Evolutionary conservation across 1,140 invertebrate genomes (phyloP).

Genomic region (Drosophila ogumai): DNA sequence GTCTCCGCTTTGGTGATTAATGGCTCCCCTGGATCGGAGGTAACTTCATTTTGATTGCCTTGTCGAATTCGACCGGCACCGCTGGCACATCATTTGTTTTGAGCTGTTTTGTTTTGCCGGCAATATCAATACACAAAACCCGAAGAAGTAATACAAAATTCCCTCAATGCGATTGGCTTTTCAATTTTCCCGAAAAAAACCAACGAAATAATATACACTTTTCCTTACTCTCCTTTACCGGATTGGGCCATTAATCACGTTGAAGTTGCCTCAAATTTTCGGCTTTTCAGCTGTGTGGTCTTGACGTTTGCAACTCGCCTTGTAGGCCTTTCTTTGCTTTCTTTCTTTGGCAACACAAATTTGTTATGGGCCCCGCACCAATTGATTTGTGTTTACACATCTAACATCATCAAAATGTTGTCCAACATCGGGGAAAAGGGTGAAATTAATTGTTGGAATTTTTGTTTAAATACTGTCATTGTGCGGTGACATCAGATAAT

Average conservation of each 20-base stretch:
- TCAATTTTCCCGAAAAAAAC: conserved; percentile 58
- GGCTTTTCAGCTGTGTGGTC: conserved; percentile 41
- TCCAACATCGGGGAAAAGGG: conserved; percentile 16
- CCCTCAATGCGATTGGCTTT: conserved; percentile 62
- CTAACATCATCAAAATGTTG: conserved; percentile 42
- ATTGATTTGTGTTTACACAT: conserved; percentile 58
- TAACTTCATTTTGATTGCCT: conserved; percentile 79
- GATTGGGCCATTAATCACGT: conserved; percentile 48
- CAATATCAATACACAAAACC: conserved; percentile 46
- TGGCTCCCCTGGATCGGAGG: conserved; percentile 59
- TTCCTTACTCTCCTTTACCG: conserved; percentile 18
- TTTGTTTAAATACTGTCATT: conserved; percentile 31
- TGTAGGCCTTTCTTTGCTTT: conserved; percentile 34
- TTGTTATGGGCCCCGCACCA: conserved; percentile 24
- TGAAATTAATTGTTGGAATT: conserved; percentile 37
- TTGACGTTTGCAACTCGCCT: conserved; percentile 41
- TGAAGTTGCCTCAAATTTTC: conserved; percentile 43
- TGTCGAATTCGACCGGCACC: conserved; percentile 63
- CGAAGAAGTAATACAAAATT: conserved; percentile 52
- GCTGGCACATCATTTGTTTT: conserved; percentile 67
- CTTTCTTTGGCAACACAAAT: conserved; percentile 35
- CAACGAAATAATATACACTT: conserved; percentile 23
- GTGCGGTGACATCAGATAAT: conserved; percentile 44
- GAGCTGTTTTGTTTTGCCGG: conserved; percentile 46
- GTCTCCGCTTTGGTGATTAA: conserved; percentile 55